phyloP scores from a whole-genome alignment of 2,888 invertebrate genomes.

The Harpalus rufipes region DNA sequence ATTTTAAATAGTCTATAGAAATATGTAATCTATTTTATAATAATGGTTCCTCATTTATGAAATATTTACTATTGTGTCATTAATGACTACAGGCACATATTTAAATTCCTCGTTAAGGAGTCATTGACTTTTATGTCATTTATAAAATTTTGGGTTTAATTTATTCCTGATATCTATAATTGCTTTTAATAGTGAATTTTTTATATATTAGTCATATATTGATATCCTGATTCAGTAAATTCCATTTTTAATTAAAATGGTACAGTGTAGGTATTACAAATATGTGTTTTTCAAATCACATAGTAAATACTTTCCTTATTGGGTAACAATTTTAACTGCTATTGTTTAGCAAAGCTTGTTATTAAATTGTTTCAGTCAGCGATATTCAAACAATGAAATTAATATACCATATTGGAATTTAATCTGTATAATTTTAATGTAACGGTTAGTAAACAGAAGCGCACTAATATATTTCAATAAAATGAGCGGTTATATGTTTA shows the following conservation, averaged over 20 bases:
- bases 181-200: not conserved
- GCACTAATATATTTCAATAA: not conserved
- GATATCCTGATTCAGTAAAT: not conserved
- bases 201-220: not conserved
- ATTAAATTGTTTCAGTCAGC: not conserved
- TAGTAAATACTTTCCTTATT: not conserved
- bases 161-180: not conserved
- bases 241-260: not conserved
- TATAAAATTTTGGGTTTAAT: too few relatives aligned
- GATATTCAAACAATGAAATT: not conserved
- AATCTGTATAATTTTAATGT: not conserved
- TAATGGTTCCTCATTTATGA: too few relatives aligned
- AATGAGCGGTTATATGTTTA: not conserved
- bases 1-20: too few relatives aligned
- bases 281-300: not conserved
- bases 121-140: too few relatives aligned
- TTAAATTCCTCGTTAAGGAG: too few relatives aligned
- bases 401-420: not conserved
- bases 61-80: too few relatives aligned
- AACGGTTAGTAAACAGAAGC: not conserved
- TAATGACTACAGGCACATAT: too few relatives aligned
- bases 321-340: not conserved
- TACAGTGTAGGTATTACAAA: not conserved
- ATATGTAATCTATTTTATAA: too few relatives aligned
- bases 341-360: slow-evolving; percentile 5